These are phyloP conservation scores for Trematomus loennbergii DNA, from an alignment of 2,113 vertebrate species.

Conservation along the genomic window DNA sequence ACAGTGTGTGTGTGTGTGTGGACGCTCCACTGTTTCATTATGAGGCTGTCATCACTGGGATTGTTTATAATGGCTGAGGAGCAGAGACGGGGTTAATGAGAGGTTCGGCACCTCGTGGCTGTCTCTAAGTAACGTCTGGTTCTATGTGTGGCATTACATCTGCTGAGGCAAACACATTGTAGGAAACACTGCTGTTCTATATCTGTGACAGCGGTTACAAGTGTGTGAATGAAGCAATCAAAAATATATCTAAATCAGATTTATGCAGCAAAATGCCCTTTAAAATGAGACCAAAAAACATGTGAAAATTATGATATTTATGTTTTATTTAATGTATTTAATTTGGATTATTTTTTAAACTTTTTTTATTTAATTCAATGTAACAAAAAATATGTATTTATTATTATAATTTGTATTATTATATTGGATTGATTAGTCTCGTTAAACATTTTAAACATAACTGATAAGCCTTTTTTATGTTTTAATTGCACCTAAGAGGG, in stretches of 20 bases:
- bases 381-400: not conserved
- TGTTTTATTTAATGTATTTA: not conserved
- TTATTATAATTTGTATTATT: not conserved
- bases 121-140: constrained; percentile 39
- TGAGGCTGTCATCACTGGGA: constrained; percentile 31
- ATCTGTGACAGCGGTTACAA: not conserved
- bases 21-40: constrained; percentile 60
- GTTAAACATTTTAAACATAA: not conserved
- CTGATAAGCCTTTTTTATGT: constrained; percentile 43
- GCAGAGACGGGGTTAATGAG: constrained; percentile 53
- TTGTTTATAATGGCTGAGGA: constrained; percentile 57
- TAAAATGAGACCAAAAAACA: too few relatives aligned
- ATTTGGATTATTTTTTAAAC: constrained; percentile 6
- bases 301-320: too few relatives aligned
- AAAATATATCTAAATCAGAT: not conserved
- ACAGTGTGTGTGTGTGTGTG: constrained; percentile 15
- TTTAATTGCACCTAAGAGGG: constrained; percentile 20
- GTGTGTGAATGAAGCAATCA: not conserved
- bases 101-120: constrained; percentile 49
- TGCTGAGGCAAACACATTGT: constrained; percentile 10
- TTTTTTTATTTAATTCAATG: too few relatives aligned
- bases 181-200: constrained; percentile 1
- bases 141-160: constrained; percentile 19
- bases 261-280: too few relatives aligned
- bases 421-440: not conserved